Evolutionary conservation across 2,888 invertebrate genomes (phyloP).

Genomic region (Dastarcus helophoroides): DNA sequence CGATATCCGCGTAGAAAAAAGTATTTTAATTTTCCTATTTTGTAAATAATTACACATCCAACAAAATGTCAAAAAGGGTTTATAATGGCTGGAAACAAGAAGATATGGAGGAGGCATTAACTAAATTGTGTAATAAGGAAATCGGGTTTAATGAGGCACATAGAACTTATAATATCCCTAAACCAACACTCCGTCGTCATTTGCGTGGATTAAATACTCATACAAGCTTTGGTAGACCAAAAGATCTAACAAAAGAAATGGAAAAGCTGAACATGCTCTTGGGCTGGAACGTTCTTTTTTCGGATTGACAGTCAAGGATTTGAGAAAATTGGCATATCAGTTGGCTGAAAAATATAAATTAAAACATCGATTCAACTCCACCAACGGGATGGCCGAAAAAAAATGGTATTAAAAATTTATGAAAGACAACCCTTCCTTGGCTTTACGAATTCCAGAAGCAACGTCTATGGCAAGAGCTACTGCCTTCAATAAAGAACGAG

Average conservation of each 20-base stretch:
- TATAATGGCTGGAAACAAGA: constrained; percentile 9
- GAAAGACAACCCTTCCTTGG: constrained; percentile 8
- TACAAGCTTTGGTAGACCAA: constrained; percentile 10
- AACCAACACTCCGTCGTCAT: constrained; percentile 12
- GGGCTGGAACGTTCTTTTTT: constrained; percentile 12
- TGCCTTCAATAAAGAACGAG: constrained; percentile 8
- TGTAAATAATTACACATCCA: constrained; percentile 2
- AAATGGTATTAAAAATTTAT: constrained; percentile 10
- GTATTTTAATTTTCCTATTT: too few relatives aligned
- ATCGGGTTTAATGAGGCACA: constrained; percentile 11
- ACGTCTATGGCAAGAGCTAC: constrained; percentile 6
- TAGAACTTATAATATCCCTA: constrained; percentile 12
- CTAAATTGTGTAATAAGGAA: constrained; percentile 8
- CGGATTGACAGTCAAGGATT: constrained; percentile 11
- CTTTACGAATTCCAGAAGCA: constrained; percentile 8
- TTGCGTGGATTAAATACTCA: constrained; percentile 10
- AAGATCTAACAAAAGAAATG: constrained; percentile 11
- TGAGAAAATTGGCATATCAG: constrained; percentile 13
- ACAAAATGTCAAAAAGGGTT: constrained; percentile 8
- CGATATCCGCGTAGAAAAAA: too few relatives aligned
- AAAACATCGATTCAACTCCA: constrained; percentile 11
- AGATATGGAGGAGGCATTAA: constrained; percentile 12
- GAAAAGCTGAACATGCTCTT: constrained; percentile 11
- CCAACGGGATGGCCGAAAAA: constrained; percentile 6
- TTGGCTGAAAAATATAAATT: constrained; percentile 13